These are phyloP conservation scores for Melanostoma scalare DNA, from an alignment of 2,888 invertebrate genomes.

Conservation along the genomic window DNA sequence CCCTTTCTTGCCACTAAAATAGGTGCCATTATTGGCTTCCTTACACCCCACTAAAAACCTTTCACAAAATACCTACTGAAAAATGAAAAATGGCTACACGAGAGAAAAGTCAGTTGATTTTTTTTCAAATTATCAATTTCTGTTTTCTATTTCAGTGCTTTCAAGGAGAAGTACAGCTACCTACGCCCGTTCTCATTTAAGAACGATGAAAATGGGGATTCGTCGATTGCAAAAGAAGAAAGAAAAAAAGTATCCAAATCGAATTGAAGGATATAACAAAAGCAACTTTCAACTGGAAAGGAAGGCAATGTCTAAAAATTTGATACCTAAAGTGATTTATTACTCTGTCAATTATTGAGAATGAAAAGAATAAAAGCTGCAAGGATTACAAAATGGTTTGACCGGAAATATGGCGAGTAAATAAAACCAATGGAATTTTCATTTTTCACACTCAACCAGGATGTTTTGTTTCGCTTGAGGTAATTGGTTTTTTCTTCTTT, in stretches of 20 bases:
- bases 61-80: not conserved
- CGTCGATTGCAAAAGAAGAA: not conserved
- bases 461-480: too few relatives aligned
- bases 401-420: slow-evolving; percentile 1
- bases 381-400: slow-evolving; percentile 48
- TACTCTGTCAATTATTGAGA: slow-evolving; percentile 67
- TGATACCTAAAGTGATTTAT: slow-evolving; percentile 71
- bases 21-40: not conserved
- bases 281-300: slow-evolving; percentile 64
- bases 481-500: too few relatives aligned
- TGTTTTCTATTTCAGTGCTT: slow-evolving; percentile 49
- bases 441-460: too few relatives aligned
- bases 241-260: slow-evolving; percentile 33
- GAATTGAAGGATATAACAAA: slow-evolving; percentile 63
- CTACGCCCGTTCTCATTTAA: slow-evolving; percentile 11
- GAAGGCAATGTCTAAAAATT: slow-evolving; percentile 70
- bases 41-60: not conserved
- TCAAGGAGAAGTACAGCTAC: not conserved
- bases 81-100: slow-evolving; percentile 47
- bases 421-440: too few relatives aligned
- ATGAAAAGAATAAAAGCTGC: slow-evolving; percentile 47
- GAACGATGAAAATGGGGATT: slow-evolving; percentile 1
- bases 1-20: slow-evolving; percentile 7
- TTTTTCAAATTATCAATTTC: slow-evolving; percentile 64
- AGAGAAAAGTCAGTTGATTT: slow-evolving; percentile 43